Conservation (phyloP, 2,113 vertebrate species). For the Callipepla californica region DNA sequence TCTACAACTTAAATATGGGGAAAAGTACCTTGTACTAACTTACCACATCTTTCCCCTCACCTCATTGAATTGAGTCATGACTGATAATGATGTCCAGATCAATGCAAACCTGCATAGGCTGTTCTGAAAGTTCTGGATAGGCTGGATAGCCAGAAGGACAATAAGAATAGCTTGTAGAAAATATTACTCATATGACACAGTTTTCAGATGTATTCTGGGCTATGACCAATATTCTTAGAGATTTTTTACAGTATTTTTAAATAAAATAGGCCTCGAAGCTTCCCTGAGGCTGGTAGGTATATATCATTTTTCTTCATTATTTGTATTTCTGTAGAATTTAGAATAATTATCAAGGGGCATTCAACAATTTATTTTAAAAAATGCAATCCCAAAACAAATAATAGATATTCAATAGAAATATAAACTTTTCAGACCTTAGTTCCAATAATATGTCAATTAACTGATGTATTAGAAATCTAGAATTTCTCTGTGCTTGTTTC, state of each 20-base stretch:
- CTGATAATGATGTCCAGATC: neutral
- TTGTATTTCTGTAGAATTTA: neutral
- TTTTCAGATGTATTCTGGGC: neutral
- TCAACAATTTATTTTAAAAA: neutral
- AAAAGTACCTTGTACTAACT: neutral
- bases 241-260: neutral
- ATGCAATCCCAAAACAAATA: neutral
- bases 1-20: neutral
- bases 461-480: neutral
- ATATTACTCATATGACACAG: neutral
- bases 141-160: neutral
- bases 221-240: neutral
- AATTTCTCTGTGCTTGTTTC: neutral
- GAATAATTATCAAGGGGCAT: neutral
- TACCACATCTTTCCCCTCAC: neutral
- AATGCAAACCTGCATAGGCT: neutral
- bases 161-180: slow-evolving; percentile 9
- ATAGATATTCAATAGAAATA: neutral
- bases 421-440: neutral
- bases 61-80: neutral
- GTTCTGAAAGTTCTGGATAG: neutral
- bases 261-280: neutral
- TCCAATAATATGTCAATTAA: neutral
- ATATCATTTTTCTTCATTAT: neutral
- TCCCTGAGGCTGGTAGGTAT: neutral